phyloP scores from a whole-genome alignment of 2,888 invertebrate genomes.

The Noctuana brunneofusca region DNA sequence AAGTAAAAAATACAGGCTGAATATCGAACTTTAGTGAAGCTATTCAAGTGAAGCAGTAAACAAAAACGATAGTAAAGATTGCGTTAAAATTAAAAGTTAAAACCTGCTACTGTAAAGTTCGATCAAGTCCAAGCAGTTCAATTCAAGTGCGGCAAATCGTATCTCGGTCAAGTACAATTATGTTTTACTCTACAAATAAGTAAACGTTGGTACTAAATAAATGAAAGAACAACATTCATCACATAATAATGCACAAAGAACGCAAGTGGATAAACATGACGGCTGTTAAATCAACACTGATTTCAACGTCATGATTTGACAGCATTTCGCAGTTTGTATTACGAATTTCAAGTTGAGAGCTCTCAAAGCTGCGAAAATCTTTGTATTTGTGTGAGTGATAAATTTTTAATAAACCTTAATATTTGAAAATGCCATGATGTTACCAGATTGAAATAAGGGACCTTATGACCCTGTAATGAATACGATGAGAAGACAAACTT shows the following conservation, averaged over 20 bases:
- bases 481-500: background rate
- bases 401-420: background rate
- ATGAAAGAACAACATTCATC: background rate
- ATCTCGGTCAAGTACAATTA: no score
- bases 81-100: no score
- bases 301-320: background rate
- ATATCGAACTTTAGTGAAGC: no score
- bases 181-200: background rate
- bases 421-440: background rate
- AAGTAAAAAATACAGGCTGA: background rate
- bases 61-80: no score
- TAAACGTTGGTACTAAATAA: background rate
- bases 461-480: no score
- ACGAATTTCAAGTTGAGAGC: background rate
- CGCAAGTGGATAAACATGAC: no score
- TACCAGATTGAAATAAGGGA: no score
- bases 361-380: background rate
- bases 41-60: no score
- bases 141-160: no score
- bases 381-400: background rate
- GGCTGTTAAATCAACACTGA: background rate
- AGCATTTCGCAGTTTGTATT: background rate
- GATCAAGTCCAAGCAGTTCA: no score
- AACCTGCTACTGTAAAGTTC: no score
- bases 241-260: background rate